phyloP scores from a whole-genome alignment of 1,140 invertebrate species.

The Telenomus remus region DNA sequence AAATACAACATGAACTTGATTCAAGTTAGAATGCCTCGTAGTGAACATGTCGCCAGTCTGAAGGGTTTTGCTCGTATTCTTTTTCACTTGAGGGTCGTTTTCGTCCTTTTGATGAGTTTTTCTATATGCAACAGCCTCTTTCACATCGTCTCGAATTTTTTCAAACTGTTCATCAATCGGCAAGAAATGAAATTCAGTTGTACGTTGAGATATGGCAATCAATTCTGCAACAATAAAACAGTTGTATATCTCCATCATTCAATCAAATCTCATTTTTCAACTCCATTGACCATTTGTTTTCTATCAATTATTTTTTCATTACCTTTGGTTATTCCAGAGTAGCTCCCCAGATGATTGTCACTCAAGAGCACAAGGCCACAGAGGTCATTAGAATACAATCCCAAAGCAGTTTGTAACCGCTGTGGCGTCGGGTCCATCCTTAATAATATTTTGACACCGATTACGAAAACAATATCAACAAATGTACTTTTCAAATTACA shows the following conservation, averaged over 20 bases:
- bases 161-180: conserved; percentile 90
- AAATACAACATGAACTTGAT: conserved; percentile 95
- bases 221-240: conserved; percentile 74
- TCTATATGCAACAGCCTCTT: conserved; percentile 76
- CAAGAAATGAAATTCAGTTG: conserved; percentile 93
- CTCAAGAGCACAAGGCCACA: conserved; percentile 91
- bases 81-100: conserved; percentile 70
- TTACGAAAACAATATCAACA: background rate
- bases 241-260: background rate
- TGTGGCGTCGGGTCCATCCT: conserved; percentile 82
- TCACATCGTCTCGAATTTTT: conserved; percentile 80
- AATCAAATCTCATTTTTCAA: conserved; percentile 1
- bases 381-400: conserved; percentile 93
- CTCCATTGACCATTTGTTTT: too few species aligned
- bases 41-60: conserved; percentile 95
- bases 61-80: conserved; percentile 76
- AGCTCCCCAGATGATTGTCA: conserved; percentile 84
- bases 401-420: conserved; percentile 93
- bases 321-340: conserved; percentile 85
- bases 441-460: conserved; percentile 4
- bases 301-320: conserved; percentile 30
- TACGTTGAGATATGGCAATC: conserved; percentile 78
- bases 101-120: conserved; percentile 70
- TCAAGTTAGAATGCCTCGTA: conserved; percentile 96
- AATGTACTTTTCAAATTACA: background rate